phyloP scores from a whole-genome alignment of 2,797 vertebrate species.

The Catostomus latipinnis region DNA sequence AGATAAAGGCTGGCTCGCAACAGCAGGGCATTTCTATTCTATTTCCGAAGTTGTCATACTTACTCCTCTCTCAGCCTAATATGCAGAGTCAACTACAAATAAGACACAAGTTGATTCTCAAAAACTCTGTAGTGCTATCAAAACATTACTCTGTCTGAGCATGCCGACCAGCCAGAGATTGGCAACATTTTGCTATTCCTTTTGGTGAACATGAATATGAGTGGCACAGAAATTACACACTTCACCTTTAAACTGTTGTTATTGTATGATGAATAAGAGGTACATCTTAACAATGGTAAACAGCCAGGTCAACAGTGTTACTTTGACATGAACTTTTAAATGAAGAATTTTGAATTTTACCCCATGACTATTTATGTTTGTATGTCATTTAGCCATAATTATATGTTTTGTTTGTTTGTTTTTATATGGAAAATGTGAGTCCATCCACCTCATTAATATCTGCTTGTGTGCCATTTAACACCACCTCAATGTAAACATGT shows the following conservation, averaged over 20 bases:
- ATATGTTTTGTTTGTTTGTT: constrained; percentile 39
- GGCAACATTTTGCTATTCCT: no score
- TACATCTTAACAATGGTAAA: not conserved
- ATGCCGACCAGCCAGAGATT: no score
- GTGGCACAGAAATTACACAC: no score
- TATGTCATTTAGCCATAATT: constrained; percentile 37
- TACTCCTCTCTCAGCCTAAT: no score
- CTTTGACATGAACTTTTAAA: not conserved
- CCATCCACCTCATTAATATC: constrained; percentile 78
- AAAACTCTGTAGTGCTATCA: no score
- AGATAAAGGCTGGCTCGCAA: not conserved
- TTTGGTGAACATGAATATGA: no score
- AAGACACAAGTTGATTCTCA: no score
- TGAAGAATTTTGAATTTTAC: not conserved
- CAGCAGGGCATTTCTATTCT: not conserved
- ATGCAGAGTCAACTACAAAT: no score
- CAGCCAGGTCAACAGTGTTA: not conserved
- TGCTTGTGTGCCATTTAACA: constrained; percentile 81
- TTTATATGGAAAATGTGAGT: constrained; percentile 45
- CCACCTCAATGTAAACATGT: constrained; percentile 78
- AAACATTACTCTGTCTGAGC: no score
- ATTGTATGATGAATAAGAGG: not conserved
- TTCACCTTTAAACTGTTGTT: not conserved
- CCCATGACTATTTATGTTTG: constrained; percentile 13
- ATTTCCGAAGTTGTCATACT: no score